A percentile compares a stretch with the other conserved stretches of the same genome.
Evolutionary conservation across 2,113 vertebrate species (phyloP).

Genomic region (Ahaetulla prasina): DNA sequence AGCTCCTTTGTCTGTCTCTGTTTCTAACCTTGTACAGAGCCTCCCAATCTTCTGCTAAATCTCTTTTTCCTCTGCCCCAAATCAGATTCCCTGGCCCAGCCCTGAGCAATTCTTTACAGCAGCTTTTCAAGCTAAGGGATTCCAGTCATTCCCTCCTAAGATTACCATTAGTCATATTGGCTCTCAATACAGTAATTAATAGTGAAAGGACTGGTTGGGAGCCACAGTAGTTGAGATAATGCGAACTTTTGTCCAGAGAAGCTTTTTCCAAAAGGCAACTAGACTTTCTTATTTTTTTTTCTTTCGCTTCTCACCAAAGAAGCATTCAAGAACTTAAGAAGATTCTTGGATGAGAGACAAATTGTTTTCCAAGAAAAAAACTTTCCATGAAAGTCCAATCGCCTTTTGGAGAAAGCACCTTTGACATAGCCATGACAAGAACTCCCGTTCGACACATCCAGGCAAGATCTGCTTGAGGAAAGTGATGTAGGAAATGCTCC

Average conservation of each 20-base stretch:
- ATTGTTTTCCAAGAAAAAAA: not conserved
- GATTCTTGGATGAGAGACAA: not conserved
- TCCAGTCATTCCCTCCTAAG: not conserved
- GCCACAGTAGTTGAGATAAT: not conserved
- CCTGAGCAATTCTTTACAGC: no score
- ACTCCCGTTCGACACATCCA: not conserved
- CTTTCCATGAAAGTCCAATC: not conserved
- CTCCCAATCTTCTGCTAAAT: not conserved
- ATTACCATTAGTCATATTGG: not conserved
- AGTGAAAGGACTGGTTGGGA: not conserved
- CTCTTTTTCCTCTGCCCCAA: not conserved
- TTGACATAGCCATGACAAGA: not conserved
- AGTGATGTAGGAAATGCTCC: not conserved
- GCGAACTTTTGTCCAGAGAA: not conserved
- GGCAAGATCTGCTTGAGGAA: not conserved
- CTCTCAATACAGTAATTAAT: not conserved
- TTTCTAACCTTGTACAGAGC: not conserved
- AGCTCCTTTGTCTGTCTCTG: fast-evolving
- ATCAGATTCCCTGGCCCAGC: no score
- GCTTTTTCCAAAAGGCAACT: not conserved
- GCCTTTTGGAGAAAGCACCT: not conserved
- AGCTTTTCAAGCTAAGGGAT: not conserved
- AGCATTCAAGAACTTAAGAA: not conserved
- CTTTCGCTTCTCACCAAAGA: not conserved
- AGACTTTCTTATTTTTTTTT: not conserved